Base-by-base conservation (phyloP, 2,797 vertebrate species). In the Pangasius larnaudii region DNA sequence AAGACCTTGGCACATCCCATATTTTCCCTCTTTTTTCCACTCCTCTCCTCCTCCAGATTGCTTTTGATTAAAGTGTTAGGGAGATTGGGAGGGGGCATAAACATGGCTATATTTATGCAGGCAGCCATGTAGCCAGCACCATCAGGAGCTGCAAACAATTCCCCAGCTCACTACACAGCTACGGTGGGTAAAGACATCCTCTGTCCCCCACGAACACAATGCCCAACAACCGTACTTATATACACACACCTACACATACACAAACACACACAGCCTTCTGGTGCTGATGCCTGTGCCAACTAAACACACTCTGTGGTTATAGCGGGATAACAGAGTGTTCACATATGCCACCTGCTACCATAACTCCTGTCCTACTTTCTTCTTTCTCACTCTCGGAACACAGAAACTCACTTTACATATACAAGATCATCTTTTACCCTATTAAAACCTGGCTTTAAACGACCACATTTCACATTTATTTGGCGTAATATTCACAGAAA, bases 21-120 rank as follows among this genome's bases (percentile, higher is more conserved):
- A 90, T 88, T 90, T 89, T 88, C 85, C 90, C 85, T 88, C 82
- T 85, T 91, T 91, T 93, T 27, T 18, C 79, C 93, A 91, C 93
- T 93, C 88, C 92, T 94, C 71, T 82, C 86, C 88, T 96, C 93
- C 94, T 95, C 95, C 94, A 95, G 95, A 96, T 95, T 95, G 94
- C 94, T 95, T 96, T 95, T 96, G 95, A 96, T 96, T 96, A 96
- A 96, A 96, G 94, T 88, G 89, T 94, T 95, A 94, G 94, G 58
- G 89, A 93, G 94, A 85, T 88, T 53, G 94, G 93, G 94, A 94
- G 92, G 94, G 94, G 92, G 94, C 95, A 96, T 95, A 94, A 93
- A 95, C 94, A 93, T 92, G 89, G 93, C 94, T 96, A 96, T 96
- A 96, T 96, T 95, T 96, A 96, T 96, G 94, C 93, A 93, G 93